These are phyloP conservation scores for Aspidiotus rigidus DNA, from an alignment of 2,888 invertebrate species.

Conservation along the genomic window DNA sequence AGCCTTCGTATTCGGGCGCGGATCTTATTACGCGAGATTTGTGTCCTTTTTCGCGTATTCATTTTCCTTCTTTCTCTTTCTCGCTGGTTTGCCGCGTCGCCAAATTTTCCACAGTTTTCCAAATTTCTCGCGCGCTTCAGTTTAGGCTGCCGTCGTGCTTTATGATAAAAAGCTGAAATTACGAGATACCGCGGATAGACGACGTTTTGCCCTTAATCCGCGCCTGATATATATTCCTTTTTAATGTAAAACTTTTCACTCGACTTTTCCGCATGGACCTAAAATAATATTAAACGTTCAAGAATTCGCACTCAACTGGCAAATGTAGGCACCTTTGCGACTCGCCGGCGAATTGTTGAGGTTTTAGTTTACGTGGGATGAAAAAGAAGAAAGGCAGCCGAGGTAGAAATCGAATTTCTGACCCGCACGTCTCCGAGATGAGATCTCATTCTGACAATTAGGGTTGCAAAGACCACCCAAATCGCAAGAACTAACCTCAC, in stretches of 20 bases:
- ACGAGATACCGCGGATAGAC: conserved; percentile 30
- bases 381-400: too few relatives aligned
- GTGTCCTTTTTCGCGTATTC: conserved; percentile 59
- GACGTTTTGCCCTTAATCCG: conserved; percentile 37
- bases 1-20: conserved; percentile 46
- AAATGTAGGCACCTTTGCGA: too few relatives aligned
- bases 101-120: conserved; percentile 14
- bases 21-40: conserved; percentile 52
- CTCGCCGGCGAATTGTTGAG: too few relatives aligned
- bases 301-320: not conserved
- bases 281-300: not conserved
- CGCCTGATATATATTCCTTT: conserved; percentile 28
- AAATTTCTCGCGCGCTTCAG: conserved; percentile 18
- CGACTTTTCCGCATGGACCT: conserved; percentile 19
- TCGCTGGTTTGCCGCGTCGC: conserved; percentile 8
- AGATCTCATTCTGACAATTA: too few relatives aligned
- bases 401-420: too few relatives aligned
- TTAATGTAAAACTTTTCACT: conserved; percentile 33
- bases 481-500: too few relatives aligned
- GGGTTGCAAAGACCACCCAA: too few relatives aligned
- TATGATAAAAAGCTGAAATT: conserved; percentile 38
- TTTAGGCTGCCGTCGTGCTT: conserved; percentile 22
- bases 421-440: too few relatives aligned
- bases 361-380: too few relatives aligned
- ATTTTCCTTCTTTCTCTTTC: conserved; percentile 9